Conservation (phyloP, 2,888 invertebrate species). For the Eilema caniola region DNA sequence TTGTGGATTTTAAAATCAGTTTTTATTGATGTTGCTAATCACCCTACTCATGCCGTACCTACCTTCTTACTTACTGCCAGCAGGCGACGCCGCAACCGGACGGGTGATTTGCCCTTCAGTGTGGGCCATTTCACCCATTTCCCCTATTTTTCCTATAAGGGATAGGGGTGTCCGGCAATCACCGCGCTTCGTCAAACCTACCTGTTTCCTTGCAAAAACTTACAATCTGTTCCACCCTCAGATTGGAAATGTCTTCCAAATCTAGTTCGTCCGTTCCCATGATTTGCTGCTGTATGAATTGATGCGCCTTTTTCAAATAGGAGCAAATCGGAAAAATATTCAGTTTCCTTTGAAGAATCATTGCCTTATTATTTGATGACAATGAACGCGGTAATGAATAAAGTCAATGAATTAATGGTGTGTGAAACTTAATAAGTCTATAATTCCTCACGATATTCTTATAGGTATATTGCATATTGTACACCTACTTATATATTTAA, state of each 20-base stretch:
- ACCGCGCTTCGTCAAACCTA: too few relatives aligned
- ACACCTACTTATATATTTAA: neutral
- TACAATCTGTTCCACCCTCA: too few relatives aligned
- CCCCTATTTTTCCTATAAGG: too few relatives aligned
- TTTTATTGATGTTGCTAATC: neutral
- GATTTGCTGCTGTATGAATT: neutral
- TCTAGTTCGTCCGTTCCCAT: too few relatives aligned
- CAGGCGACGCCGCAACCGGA: too few relatives aligned
- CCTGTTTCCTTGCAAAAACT: too few relatives aligned
- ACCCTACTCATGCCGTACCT: too few relatives aligned
- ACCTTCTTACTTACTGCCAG: too few relatives aligned
- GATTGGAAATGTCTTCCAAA: too few relatives aligned
- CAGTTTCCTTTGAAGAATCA: conserved; percentile 11
- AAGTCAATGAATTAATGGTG: conserved; percentile 49
- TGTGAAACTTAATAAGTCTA: conserved; percentile 38
- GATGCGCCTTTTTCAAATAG: neutral
- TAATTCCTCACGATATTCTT: conserved; percentile 15
- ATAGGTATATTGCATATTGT: neutral
- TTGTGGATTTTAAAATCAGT: neutral
- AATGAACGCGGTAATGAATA: conserved; percentile 35
- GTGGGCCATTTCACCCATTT: too few relatives aligned
- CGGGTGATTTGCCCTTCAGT: too few relatives aligned
- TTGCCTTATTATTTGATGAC: conserved; percentile 26
- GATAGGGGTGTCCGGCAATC: too few relatives aligned
- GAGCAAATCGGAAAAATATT: neutral